Percentiles rank a stretch among this genome's conserved stretches.
These are phyloP conservation scores for Microchrysa polita DNA, from an alignment of 2,888 invertebrate genomes.

Conservation along the genomic window DNA sequence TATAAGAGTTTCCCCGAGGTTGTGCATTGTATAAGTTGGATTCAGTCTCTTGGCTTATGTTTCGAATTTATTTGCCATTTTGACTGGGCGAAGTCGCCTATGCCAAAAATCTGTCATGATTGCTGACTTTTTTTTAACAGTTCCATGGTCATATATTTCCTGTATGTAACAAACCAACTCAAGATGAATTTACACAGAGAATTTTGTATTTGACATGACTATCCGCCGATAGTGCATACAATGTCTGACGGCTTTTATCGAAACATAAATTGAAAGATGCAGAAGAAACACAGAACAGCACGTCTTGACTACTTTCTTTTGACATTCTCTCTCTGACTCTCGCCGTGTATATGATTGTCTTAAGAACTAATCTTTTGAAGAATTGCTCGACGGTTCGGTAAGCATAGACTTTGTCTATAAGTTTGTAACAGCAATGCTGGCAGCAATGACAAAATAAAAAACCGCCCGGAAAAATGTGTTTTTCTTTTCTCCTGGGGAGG, in stretches of 20 bases:
- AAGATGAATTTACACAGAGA: neutral
- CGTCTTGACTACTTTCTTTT: neutral
- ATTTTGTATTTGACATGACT: constrained; percentile 34
- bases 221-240: constrained; percentile 28
- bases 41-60: constrained; percentile 36
- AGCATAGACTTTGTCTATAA: constrained; percentile 38
- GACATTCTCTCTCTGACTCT: too few species aligned
- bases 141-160: neutral
- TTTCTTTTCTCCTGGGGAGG: neutral
- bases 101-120: constrained; percentile 39
- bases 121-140: neutral
- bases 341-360: constrained; percentile 10
- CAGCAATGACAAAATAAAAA: constrained; percentile 12
- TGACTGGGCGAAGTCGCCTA: neutral
- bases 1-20: constrained; percentile 7
- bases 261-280: constrained; percentile 34
- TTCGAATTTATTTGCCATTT: constrained; percentile 37
- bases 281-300: constrained; percentile 8
- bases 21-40: neutral
- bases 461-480: neutral
- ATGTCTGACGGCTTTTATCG: constrained; percentile 34
- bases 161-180: neutral
- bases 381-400: constrained; percentile 38
- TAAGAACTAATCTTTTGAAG: constrained; percentile 34
- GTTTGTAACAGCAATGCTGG: constrained; percentile 26